A percentile compares a stretch with the other conserved stretches of the same genome.
Conservation (phyloP, 2,797 vertebrate genomes). For the Lepilemur septentrionalis region DNA sequence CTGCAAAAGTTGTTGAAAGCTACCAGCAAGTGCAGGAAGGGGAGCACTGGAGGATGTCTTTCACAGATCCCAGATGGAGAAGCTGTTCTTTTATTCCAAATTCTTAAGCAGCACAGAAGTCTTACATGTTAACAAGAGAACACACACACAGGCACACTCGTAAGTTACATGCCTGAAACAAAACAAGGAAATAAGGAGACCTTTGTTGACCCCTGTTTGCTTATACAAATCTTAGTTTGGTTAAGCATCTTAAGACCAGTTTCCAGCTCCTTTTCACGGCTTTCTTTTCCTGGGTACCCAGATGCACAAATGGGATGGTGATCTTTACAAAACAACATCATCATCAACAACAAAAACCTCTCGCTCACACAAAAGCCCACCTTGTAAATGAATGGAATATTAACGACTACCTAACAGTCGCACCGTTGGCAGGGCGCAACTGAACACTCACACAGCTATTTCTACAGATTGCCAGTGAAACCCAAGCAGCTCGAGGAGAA, state of each 20-base stretch:
- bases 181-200: slow-evolving; percentile 66
- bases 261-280: slow-evolving; percentile 57
- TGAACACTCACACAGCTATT: slow-evolving; percentile 82
- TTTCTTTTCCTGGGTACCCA: slow-evolving; percentile 61
- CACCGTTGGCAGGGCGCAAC: slow-evolving; percentile 81
- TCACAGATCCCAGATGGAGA: slow-evolving; percentile 52
- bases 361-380: slow-evolving; percentile 71
- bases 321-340: slow-evolving; percentile 69
- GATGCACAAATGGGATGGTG: slow-evolving; percentile 69
- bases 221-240: slow-evolving; percentile 11
- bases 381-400: slow-evolving; percentile 79
- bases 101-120: slow-evolving; percentile 38
- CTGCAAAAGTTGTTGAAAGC: slow-evolving; percentile 65
- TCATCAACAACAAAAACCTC: slow-evolving; percentile 61
- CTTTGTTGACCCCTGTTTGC: slow-evolving; percentile 47
- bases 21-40: neutral
- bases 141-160: slow-evolving; percentile 52
- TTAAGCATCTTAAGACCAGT: slow-evolving; percentile 9
- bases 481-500: slow-evolving; percentile 83
- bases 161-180: slow-evolving; percentile 51
- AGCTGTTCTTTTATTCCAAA: slow-evolving; percentile 45
- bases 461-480: slow-evolving; percentile 82
- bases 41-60: slow-evolving; percentile 45
- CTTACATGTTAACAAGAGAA: slow-evolving; percentile 36
- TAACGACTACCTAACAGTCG: slow-evolving; percentile 78